These are phyloP conservation scores for Decapterus maruadsi DNA, from an alignment of 2,797 vertebrate species.

Conservation along the genomic window DNA sequence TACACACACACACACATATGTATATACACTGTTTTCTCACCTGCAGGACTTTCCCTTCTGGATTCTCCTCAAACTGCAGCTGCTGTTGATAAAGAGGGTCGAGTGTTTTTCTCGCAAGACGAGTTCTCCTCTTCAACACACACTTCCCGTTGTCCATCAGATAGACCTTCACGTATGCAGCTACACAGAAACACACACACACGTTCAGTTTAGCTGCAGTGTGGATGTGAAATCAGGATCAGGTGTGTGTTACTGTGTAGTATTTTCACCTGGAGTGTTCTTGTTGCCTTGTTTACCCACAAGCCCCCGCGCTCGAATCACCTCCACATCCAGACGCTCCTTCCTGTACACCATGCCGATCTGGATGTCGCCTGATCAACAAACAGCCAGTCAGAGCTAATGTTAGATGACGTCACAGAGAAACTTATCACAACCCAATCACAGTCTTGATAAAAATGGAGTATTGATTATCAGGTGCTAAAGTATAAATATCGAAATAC, in stretches of 20 bases:
- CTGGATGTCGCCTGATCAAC: slow-evolving; percentile 93
- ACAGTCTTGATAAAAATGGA: too few relatives aligned
- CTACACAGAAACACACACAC: slow-evolving; percentile 72
- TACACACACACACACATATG: too few relatives aligned
- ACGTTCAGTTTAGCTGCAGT: not conserved
- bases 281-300: slow-evolving; percentile 99
- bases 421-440: too few relatives aligned
- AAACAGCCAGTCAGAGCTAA: slow-evolving; percentile 26
- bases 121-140: slow-evolving; percentile 97
- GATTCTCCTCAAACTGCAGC: slow-evolving; percentile 95
- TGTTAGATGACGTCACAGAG: not conserved
- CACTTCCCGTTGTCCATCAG: slow-evolving; percentile 98
- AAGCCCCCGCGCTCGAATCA: slow-evolving; percentile 96
- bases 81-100: slow-evolving; percentile 98
- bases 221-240: not conserved
- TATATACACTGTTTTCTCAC: slow-evolving; percentile 5
- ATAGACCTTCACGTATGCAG: slow-evolving; percentile 98
- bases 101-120: slow-evolving; percentile 95
- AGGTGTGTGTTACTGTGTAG: not conserved
- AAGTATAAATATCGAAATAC: too few relatives aligned
- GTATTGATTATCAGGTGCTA: too few relatives aligned
- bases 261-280: slow-evolving; percentile 94
- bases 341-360: slow-evolving; percentile 98
- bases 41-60: slow-evolving; percentile 92
- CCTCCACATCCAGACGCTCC: slow-evolving; percentile 96